phyloP scores from a whole-genome alignment of 2,797 vertebrate genomes.

The Spinibarbus caldwelli region DNA sequence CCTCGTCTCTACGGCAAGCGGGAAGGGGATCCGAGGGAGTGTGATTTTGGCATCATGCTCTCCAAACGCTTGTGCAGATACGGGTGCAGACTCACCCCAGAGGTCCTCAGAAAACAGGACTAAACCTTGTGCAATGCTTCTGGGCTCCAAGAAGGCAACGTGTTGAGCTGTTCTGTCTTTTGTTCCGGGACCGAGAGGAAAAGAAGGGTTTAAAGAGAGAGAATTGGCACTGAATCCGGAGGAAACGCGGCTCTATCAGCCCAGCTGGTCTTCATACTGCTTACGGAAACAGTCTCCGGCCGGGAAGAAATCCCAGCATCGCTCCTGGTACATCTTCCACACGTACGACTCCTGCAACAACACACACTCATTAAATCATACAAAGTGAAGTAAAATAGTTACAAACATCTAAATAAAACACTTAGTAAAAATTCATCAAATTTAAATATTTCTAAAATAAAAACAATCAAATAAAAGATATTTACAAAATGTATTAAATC shows the following conservation, averaged over 20 bases:
- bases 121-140: constrained; percentile 78
- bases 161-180: constrained; percentile 45
- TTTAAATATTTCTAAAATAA: no score
- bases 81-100: constrained; percentile 71
- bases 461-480: no score
- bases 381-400: no score
- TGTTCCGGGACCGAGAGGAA: constrained; percentile 41
- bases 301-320: constrained; percentile 98
- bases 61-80: constrained; percentile 80
- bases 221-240: constrained; percentile 61
- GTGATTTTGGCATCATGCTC: constrained; percentile 80
- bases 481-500: no score
- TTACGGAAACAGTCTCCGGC: constrained; percentile 98
- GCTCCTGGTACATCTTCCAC: constrained; percentile 99
- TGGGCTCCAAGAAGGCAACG: constrained; percentile 80
- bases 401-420: no score
- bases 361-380: neutral
- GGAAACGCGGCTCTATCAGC: constrained; percentile 72
- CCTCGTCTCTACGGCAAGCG: constrained; percentile 52
- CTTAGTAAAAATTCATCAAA: no score
- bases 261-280: constrained; percentile 97
- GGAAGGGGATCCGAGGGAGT: constrained; percentile 62
- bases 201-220: constrained; percentile 55
- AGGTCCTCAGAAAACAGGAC: constrained; percentile 70
- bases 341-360: constrained; percentile 92